A percentile compares a stretch with the other conserved stretches of the same genome.
These are phyloP conservation scores for Volucella zonaria DNA, from an alignment of 2,888 invertebrate species.

Conservation along the genomic window DNA sequence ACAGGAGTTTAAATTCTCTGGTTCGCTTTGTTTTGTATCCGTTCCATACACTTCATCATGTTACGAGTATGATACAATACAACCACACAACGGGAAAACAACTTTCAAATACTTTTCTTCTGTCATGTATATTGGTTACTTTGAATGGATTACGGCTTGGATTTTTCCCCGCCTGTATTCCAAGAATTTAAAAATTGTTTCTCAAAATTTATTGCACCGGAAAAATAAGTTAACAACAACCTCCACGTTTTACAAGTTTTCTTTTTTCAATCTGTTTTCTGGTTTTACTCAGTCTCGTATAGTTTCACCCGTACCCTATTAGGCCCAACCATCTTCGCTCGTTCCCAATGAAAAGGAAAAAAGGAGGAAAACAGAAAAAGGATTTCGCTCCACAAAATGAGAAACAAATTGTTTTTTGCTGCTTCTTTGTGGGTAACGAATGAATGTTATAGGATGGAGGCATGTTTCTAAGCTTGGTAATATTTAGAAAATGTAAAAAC, in stretches of 20 bases:
- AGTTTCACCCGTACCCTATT: neutral
- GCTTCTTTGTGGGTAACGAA: constrained; percentile 7
- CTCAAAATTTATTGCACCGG: constrained; percentile 51
- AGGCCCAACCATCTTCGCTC: neutral
- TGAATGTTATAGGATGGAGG: neutral
- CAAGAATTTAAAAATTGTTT: constrained; percentile 35
- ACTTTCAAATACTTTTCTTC: constrained; percentile 37
- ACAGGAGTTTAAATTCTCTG: constrained; percentile 37
- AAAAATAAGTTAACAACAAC: constrained; percentile 54
- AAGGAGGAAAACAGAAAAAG: constrained; percentile 30
- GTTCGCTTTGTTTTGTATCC: constrained; percentile 17
- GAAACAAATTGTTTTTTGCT: constrained; percentile 65
- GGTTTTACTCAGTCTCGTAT: neutral
- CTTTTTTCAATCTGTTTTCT: constrained; percentile 45
- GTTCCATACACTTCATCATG: constrained; percentile 21
- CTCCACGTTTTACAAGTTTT: constrained; percentile 42
- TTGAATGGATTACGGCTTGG: constrained; percentile 50
- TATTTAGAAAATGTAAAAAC: constrained; percentile 32
- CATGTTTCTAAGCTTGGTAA: constrained; percentile 5
- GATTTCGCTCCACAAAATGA: constrained; percentile 61
- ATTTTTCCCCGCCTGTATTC: neutral
- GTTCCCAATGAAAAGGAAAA: constrained; percentile 12
- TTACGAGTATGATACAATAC: constrained; percentile 32
- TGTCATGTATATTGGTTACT: constrained; percentile 50
- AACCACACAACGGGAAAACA: constrained; percentile 43